Base-by-base conservation (phyloP, 2,888 invertebrate genomes). In the Eumerus sabulonum region DNA sequence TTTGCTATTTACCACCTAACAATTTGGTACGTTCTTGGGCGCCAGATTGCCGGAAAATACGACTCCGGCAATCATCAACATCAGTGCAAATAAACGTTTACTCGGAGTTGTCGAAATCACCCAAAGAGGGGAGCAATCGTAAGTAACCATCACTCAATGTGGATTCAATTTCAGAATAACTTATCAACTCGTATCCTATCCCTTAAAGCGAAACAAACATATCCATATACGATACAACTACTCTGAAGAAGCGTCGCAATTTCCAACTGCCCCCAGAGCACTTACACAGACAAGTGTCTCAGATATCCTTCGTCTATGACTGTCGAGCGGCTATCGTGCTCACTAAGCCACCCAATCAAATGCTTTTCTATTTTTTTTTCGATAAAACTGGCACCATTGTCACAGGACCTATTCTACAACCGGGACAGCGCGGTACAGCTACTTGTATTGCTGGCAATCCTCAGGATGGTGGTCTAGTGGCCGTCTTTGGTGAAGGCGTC, bases 301-400 rank as follows among this genome's bases (percentile, higher is more conserved):
- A 85, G 59, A 82, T 88, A 50, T 74, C 82, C 1, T 88, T 98
- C 85, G 94, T 95, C 0, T 92, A 90, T 76, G 97, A 98, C 86
- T 95, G 94, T 1, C 95, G 94, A 86, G 93, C 93, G 82, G 87
- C 98, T 11, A 92, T 94, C 0, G 92, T 94, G 0, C 92, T 98
- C 35, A 94, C 95, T 0, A 94, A 94, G 1, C 93, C 93, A 76
- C 96, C 97, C 0, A 96, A 87, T n/a, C 87, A 88, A 72, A 86
- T 84, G 60, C 48, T 89, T 1, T 96, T 86, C 94, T 94, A 93
- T 93, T 91, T 83, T 90, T 95, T 89, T 91, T 95, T 85, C 93
- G 94, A 89, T 95, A 95, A 90, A 93, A 94, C 86, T 92, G 94
- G 93, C 38, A 86, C 87, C 0, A 83, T 87, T 16, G 83, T 87